Base-by-base conservation (phyloP, 1,140 invertebrate species). In the Leguminivora glycinivorella region DNA sequence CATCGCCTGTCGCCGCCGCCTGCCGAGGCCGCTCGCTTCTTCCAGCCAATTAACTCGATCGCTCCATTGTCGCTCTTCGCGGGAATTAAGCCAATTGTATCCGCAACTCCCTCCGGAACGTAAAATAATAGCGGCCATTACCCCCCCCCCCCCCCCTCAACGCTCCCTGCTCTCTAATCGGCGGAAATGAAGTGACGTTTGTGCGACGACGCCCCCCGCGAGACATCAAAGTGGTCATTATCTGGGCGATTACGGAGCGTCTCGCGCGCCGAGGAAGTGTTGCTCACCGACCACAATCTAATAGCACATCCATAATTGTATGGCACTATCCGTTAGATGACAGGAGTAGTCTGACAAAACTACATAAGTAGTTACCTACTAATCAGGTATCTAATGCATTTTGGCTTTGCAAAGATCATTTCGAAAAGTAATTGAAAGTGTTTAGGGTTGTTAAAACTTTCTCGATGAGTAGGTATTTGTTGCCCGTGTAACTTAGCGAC, bases 81-180 rank as follows among this genome's bases (percentile, higher is more conserved):
- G 77, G 79, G 83, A 88, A 88, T 88, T 88, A 88, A 87, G 84
- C 82, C 84, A 87, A 87, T 88, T 88, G 83, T 82, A 80, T 80
- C 80, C 84, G 76, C 80, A 84, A 82, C 58, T 29, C 58, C 58
- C 26, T 26, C 83, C 83, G 83, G 84, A 87, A 87, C 83, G 85
- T 88, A 87, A 85, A 88, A 88, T 88, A 88, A 88, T 88, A 88
- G 86, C 82, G 72, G 79, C 84, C 86, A 87, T 87, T 87, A 87
- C 63, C 24, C 60, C 24, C 52, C 5, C 56, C 25, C 24, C n/a
- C 58, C 52, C 68, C 25, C 72, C 4, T 34, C 10, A 70, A n/a
- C 12, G 60, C 71, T 67, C 68, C 73, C 70, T 71, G 73, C 56
- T 76, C 78, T 75, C 82, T 88, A 88, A 88, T 87, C 83, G 84